Base-by-base conservation (phyloP, 2,888 invertebrate genomes). In the Diogma glabrata region DNA sequence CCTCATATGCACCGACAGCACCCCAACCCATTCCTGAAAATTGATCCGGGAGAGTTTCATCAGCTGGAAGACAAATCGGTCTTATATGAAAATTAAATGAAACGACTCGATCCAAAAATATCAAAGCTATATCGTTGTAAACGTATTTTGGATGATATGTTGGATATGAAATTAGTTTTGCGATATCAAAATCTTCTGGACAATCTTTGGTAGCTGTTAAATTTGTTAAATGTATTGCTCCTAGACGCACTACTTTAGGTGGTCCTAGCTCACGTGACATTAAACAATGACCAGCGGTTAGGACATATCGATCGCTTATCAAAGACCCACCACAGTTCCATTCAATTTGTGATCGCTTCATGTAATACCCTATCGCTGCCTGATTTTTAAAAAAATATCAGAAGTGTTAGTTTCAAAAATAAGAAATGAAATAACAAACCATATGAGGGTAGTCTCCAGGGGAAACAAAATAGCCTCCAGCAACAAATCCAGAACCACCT, bases 301-400 rank as follows among this genome's bases (percentile, higher is more conserved):
- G 14, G 20, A 43, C n/a, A 20, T n/a, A 43, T n/a, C 14, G 20
- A 3, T 43, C 43, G 23, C 43, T 43, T 22, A 43, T 43, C 22
- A 43, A n/a, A 3, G 43, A 43, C 6, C 43, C 43, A n/a, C 43
- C 43, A 43, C 43, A 43, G 23, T 43, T 22, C 43, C 43, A 43
- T n/a, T 14, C 7, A 3, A 43, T 3, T 22, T n/a, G n/a, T n/a
- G n/a, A n/a, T n/a, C n/a, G n/a, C n/a, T n/a, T n/a, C n/a, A n/a
- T n/a, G n/a, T n/a, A n/a, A n/a, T n/a, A n/a, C n/a, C n/a, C n/a
- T n/a, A n/a, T n/a, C n/a, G n/a, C n/a, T n/a, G n/a, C n/a, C n/a
- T n/a, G n/a, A n/a, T n/a, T n/a, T n/a, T n/a, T n/a, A n/a, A n/a
- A n/a, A n/a, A n/a, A n/a, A n/a, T n/a, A n/a, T n/a, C n/a, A n/a